Evolutionary conservation across 30 jellyfish, hydroid and myxozoan genomes (phyloP).

Genomic region (Mastigias papua): DNA sequence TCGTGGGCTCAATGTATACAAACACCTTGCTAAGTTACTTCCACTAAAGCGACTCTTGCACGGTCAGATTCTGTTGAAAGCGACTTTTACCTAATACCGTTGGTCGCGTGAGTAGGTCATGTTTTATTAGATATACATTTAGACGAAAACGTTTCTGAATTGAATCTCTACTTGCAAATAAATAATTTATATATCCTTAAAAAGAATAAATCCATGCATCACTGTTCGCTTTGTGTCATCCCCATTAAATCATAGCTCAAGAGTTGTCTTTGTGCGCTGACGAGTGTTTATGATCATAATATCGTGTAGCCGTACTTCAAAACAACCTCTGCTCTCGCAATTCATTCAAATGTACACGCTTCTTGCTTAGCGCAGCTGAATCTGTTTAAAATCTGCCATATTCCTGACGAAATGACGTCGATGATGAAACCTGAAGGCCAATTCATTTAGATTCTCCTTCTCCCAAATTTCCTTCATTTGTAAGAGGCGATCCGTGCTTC

Average conservation of each 20-base stretch:
- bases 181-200: too few relatives aligned
- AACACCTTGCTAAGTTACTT: too few relatives aligned
- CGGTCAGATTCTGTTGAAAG: too few relatives aligned
- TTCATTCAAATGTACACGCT: background rate
- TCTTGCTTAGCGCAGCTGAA: constrained; percentile 5
- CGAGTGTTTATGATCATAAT: background rate
- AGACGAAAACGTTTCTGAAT: too few relatives aligned
- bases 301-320: background rate
- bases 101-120: too few relatives aligned
- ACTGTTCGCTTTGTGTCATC: too few relatives aligned
- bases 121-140: too few relatives aligned
- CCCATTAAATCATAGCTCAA: background rate
- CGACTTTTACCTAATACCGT: too few relatives aligned
- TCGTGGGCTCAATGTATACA: too few relatives aligned
- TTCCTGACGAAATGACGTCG: background rate
- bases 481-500: background rate
- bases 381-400: constrained; percentile 3
- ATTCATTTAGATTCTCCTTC: background rate
- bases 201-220: too few relatives aligned
- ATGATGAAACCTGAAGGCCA: background rate
- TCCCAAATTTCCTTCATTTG: background rate
- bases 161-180: too few relatives aligned
- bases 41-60: too few relatives aligned
- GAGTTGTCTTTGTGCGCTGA: background rate
- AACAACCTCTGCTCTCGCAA: background rate